phyloP scores from a whole-genome alignment of 2,888 invertebrate genomes.

The Drosophila niveifrons region DNA sequence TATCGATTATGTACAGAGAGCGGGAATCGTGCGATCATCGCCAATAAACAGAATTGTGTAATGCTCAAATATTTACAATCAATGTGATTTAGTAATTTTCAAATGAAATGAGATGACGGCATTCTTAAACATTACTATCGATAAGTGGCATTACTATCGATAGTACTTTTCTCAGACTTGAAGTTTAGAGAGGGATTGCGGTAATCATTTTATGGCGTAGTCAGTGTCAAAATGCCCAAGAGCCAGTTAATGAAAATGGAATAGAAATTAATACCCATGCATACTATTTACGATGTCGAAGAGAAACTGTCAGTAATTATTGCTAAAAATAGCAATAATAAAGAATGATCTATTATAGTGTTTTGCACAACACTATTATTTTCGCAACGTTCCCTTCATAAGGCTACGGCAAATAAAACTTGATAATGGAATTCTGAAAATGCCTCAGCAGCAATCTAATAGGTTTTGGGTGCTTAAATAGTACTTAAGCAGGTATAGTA shows the following conservation, averaged over 20 bases:
- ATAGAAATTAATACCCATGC: not conserved
- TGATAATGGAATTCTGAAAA: constrained; percentile 9
- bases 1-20: constrained; percentile 20
- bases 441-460: not conserved
- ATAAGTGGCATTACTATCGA: not conserved
- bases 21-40: constrained; percentile 37
- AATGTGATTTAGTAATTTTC: constrained; percentile 1
- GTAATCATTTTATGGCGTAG: no score
- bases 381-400: not conserved
- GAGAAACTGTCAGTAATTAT: not conserved
- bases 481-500: not conserved
- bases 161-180: not conserved
- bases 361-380: not conserved
- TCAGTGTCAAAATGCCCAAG: no score
- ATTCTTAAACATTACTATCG: not conserved
- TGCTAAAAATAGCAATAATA: not conserved
- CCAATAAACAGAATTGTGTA: constrained; percentile 21
- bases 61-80: constrained; percentile 9
- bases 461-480: not conserved
- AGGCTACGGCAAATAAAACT: not conserved
- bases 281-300: not conserved
- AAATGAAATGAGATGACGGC: not conserved
- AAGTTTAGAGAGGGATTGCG: not conserved
- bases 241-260: not conserved
- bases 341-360: constrained; percentile 8